These are phyloP conservation scores for Ambastaia sidthimunki DNA, from an alignment of 2,797 vertebrate species.

Conservation along the genomic window DNA sequence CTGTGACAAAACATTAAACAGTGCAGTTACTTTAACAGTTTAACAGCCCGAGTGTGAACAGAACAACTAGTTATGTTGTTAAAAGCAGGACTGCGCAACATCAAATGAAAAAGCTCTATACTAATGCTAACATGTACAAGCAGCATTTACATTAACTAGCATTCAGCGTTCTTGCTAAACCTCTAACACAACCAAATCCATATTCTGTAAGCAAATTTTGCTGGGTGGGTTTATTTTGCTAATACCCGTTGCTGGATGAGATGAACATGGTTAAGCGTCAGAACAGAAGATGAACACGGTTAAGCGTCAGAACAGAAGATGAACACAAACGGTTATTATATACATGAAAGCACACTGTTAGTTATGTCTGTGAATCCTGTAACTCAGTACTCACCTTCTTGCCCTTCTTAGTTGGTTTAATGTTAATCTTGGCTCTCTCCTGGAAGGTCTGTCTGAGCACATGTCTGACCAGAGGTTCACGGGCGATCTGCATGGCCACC, in stretches of 20 bases:
- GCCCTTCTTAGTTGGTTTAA: constrained; percentile 95
- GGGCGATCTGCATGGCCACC: constrained; percentile 97
- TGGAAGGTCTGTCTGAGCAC: constrained; percentile 98
- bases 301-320: constrained; percentile 22
- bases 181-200: constrained; percentile 18
- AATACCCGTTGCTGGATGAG: constrained; percentile 46
- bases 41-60: background rate
- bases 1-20: constrained; percentile 67
- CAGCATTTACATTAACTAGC: background rate
- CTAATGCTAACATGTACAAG: background rate
- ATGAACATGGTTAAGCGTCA: constrained; percentile 6
- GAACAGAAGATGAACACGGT: constrained; percentile 1
- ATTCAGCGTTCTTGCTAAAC: constrained; percentile 17
- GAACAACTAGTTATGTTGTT: no score
- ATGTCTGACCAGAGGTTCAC: constrained; percentile 95
- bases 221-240: background rate
- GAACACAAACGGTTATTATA: constrained; percentile 1
- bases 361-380: background rate
- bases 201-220: background rate
- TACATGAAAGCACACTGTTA: background rate
- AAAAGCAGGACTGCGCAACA: no score
- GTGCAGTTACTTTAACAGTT: no score
- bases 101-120: background rate
- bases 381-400: constrained; percentile 83
- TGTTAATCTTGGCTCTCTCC: constrained; percentile 96